phyloP scores from a whole-genome alignment of 2,113 vertebrate species.

The Phyllostomus discolor region DNA sequence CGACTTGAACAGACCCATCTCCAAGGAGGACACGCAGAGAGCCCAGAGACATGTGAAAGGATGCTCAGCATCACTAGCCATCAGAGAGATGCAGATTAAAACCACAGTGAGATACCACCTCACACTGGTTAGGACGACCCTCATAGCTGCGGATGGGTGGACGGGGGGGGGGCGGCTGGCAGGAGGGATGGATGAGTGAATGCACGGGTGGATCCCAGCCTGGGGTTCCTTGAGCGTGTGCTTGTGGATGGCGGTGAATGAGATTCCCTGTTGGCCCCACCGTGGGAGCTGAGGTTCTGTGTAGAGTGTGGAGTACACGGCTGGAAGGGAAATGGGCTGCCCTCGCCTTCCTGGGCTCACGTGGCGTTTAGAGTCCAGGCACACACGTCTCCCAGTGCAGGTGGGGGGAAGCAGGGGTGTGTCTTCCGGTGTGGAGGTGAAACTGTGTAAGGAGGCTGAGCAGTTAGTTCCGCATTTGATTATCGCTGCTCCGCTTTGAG shows the following conservation, averaged over 20 bases:
- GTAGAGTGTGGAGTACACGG: neutral
- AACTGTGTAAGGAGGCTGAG: neutral
- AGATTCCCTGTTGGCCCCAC: neutral
- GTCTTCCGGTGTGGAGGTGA: neutral
- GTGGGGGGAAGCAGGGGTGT: neutral
- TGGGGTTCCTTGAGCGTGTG: neutral
- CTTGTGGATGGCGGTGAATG: neutral
- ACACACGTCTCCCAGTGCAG: neutral
- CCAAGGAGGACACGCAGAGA: too few species aligned
- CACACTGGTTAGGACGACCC: too few species aligned
- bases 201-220: neutral
- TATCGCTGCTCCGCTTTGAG: neutral
- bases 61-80: too few species aligned
- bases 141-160: neutral
- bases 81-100: too few species aligned
- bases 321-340: neutral
- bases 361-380: neutral
- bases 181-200: neutral
- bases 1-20: too few species aligned
- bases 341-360: neutral
- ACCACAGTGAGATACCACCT: too few species aligned
- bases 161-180: neutral
- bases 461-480: accelerated
- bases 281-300: neutral
- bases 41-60: too few species aligned